Conservation (phyloP, 1,140 invertebrate species). For the Euborellia annulipes region DNA sequence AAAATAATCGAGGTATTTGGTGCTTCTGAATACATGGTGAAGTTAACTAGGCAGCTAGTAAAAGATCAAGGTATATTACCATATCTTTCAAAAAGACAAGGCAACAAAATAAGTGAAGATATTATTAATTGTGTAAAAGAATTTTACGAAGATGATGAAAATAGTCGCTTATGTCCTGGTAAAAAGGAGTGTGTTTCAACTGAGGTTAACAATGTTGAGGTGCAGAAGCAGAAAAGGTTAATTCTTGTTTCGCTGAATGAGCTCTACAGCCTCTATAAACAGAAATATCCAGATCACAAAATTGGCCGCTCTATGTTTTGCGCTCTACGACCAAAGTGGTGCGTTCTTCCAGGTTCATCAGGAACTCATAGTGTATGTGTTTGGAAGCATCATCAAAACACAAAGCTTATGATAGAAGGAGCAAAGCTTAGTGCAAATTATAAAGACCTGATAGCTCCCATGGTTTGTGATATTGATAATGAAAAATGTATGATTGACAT, state of each 20-base stretch:
- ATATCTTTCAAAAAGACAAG: slow-evolving; percentile 6
- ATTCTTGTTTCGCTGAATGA: slow-evolving; percentile 8
- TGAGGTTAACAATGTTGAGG: slow-evolving; percentile 6
- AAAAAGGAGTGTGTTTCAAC: slow-evolving; percentile 10
- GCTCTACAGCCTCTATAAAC: slow-evolving; percentile 8
- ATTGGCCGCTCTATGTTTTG: slow-evolving; percentile 8
- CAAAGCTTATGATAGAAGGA: slow-evolving; percentile 14
- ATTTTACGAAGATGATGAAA: slow-evolving; percentile 13
- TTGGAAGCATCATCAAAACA: slow-evolving; percentile 16
- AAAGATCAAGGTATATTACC: slow-evolving; percentile 10
- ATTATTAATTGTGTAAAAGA: slow-evolving; percentile 8
- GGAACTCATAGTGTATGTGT: slow-evolving; percentile 17
- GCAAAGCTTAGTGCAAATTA: slow-evolving; percentile 3
- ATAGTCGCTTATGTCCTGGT: slow-evolving; percentile 9
- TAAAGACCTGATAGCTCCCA: slow-evolving; percentile 4
- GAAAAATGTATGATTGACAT: slow-evolving; percentile 6
- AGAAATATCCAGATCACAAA: slow-evolving; percentile 10
- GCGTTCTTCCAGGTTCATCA: slow-evolving; percentile 13
- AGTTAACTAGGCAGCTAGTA: slow-evolving; percentile 6
- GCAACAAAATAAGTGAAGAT: slow-evolving; percentile 8
- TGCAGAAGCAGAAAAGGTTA: slow-evolving; percentile 10
- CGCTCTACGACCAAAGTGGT: slow-evolving; percentile 13
- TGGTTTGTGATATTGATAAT: slow-evolving; percentile 7
- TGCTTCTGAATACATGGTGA: slow-evolving; percentile 3
- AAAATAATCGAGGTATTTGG: slow-evolving; percentile 4